Evolutionary conservation across 2,113 vertebrate species (phyloP), one percentile per base, ranked within the genome.

Genomic region (Ahaetulla prasina): DNA sequence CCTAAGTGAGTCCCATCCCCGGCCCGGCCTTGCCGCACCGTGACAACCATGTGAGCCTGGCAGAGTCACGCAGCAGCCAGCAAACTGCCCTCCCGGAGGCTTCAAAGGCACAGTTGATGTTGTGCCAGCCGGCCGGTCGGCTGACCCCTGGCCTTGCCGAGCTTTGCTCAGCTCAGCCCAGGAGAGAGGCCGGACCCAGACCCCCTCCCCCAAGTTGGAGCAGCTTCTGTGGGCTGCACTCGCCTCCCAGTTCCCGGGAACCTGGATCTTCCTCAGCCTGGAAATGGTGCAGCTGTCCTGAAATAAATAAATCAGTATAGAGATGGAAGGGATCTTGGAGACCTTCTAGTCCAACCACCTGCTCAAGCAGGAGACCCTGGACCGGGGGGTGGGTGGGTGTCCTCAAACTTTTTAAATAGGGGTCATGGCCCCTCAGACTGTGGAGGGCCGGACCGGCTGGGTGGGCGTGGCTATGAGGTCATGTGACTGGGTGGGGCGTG

Each of bases 101-200:
- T 14, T 50, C 11, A 47, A 52, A 8, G 8, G 85, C 5, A 4
- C 45, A n/a, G 47, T 27, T 11, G 2, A 2, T 27, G 45, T 0
- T 5, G 25, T 14, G 74, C 35, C 0, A 6, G 11, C 43, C 14
- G 1, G 22, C 20, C 2, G 0, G 45, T 45, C 1, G 9, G 7
- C 84, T 14, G 85, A 14, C 10, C 85, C 47, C 85, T 86, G 49
- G 45, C 14, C n/a, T 85, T 2, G 8, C 5, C 18, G 9, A 2
- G 50, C 4, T 85, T 10, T 49, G 47, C 25, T 90, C 53, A 10
- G 2, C 18, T 20, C 9, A 49, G 18, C 43, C 18, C 16, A 35
- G 45, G 45, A 47, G 3, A 0, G 35, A 9, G 50, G 30, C 20
- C 4, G 7, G 18, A 43, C 3, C 5, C 11, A 74, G 16, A 18